Evolutionary conservation across 2,797 vertebrate genomes (phyloP).

Genomic region (Poecilia picta): DNA sequence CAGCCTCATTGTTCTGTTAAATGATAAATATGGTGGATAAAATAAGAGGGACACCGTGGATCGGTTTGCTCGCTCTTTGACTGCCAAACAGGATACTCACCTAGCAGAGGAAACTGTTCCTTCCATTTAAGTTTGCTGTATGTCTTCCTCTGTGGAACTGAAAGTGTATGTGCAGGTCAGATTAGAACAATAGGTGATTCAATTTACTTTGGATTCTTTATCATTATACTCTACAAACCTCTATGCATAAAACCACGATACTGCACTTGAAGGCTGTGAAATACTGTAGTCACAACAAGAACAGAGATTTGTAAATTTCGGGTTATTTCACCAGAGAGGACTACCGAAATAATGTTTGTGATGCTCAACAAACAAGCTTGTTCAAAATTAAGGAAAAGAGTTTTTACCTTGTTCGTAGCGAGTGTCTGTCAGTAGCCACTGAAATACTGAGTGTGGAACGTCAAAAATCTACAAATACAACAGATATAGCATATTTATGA

Average conservation of each 20-base stretch:
- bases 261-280: constrained; percentile 1
- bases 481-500: background rate
- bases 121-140: constrained; percentile 31
- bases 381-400: background rate
- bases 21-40: too few species aligned
- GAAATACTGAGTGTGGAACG: constrained; percentile 34
- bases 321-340: background rate
- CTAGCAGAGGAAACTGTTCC: constrained; percentile 59
- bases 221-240: constrained; percentile 30
- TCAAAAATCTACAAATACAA: constrained; percentile 59
- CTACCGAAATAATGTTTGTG: too few species aligned
- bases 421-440: background rate
- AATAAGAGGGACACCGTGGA: too few species aligned
- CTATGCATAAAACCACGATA: background rate
- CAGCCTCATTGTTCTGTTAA: too few species aligned
- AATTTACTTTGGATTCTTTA: background rate
- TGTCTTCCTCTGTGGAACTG: constrained; percentile 50
- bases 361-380: background rate
- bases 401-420: constrained; percentile 39
- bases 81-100: constrained; percentile 42
- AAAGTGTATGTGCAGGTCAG: background rate
- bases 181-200: background rate
- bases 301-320: background rate
- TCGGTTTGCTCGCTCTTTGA: background rate
- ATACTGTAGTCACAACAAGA: constrained; percentile 46